Evolutionary conservation across 92 coral and sea anemone genomes (phyloP), one percentile per base, ranked within the genome.

Genomic region (Phenganax subtilis): DNA sequence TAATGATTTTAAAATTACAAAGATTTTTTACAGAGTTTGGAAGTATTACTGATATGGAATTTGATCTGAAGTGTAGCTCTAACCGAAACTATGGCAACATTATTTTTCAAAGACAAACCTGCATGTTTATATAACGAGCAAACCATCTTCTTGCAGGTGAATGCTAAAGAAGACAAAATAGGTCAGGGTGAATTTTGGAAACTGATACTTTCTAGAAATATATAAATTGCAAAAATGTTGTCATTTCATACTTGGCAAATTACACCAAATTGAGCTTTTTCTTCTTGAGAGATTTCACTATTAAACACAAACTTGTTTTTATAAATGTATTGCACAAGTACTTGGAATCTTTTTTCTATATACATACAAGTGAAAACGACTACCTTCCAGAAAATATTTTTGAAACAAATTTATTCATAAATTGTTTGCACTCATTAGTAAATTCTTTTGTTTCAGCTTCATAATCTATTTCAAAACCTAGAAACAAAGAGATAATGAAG

Each of bases 211-310:
- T 37, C 47, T 59, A 0, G 15, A 20, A 11, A 8, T 7, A 11
- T 16, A 64, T 64, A 64, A 30, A 68, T 28, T 27, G 60, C 29
- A 53, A 53, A 44, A 9, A 17, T 7, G 15, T 54, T 16, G 1
- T 20, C 20, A 28, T 25, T 12, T 15, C 72, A 29, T 85, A 92
- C 98, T 92, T 94, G 98, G 72, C 93, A 91, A 37, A 94, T 84
- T 54, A 94, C 89, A 79, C 98, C 98, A 92, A 94, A 90, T 74
- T 90, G 90, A 31, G 93, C 91, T 61, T 94, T 94, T 10, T 91
- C 92, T 73, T 94, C 98, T 76, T 94, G 98, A n/a, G 90, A 31
- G 15, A 94, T 94, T 53, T 80, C 87, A 70, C n/a, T 61, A 29
- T 20, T 57, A 76, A 76, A 44, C 28, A 12, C 55, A 7, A 71